phyloP scores from a whole-genome alignment of 1,140 invertebrate genomes.

The Andricus grossulariae region DNA sequence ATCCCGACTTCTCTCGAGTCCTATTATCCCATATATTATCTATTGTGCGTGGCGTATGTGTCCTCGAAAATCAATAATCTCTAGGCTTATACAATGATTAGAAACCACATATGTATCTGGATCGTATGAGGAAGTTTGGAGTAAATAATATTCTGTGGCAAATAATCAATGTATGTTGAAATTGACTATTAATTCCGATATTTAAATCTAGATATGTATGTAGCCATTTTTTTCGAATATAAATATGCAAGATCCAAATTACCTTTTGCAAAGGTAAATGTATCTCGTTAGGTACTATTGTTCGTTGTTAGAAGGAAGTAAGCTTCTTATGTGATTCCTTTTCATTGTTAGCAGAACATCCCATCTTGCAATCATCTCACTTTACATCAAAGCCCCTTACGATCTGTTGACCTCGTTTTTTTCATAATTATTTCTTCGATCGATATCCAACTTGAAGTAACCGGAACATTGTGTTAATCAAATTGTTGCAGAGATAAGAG shows the following conservation, averaged over 20 bases:
- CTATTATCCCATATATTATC: slow-evolving; percentile 3
- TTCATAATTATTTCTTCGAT: no score
- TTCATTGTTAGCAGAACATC: slow-evolving; percentile 20
- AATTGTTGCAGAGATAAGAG: no score
- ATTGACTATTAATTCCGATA: no score
- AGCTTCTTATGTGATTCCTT: neutral
- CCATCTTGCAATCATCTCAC: slow-evolving; percentile 1
- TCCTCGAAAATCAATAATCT: slow-evolving; percentile 24
- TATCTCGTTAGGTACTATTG: slow-evolving; percentile 68
- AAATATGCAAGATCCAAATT: no score
- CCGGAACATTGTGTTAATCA: no score
- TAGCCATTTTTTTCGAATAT: no score
- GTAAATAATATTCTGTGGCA: slow-evolving; percentile 1
- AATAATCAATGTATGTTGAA: neutral
- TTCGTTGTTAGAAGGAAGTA: slow-evolving; percentile 46
- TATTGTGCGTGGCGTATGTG: slow-evolving; percentile 22
- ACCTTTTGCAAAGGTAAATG: slow-evolving; percentile 48
- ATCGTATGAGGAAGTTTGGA: neutral
- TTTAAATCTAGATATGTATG: no score
- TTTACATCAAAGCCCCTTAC: neutral
- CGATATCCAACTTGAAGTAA: no score
- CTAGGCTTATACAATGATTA: slow-evolving; percentile 14
- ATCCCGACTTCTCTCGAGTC: neutral
- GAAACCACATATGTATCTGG: neutral
- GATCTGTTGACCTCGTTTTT: no score